Conservation (phyloP, 2,888 invertebrate genomes). For the Caenorhabditis doughertyi region DNA sequence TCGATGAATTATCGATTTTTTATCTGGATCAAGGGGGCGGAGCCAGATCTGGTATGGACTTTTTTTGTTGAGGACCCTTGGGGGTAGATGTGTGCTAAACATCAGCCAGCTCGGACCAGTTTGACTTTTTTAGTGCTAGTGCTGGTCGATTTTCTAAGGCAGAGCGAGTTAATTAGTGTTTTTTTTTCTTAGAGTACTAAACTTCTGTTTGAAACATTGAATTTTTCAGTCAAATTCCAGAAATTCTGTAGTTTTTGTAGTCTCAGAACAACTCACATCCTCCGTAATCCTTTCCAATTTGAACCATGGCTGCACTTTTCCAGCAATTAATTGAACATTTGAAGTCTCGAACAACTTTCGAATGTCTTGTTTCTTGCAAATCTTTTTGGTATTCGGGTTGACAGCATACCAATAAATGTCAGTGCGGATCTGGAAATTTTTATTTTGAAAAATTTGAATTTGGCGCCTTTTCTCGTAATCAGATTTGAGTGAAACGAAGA, state of each 20-base stretch:
- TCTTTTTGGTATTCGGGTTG: slow-evolving; percentile 78
- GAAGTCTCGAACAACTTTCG: slow-evolving; percentile 78
- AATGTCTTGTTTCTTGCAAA: slow-evolving; percentile 81
- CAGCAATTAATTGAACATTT: slow-evolving; percentile 77
- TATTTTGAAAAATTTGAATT: neutral
- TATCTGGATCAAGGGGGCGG: too few relatives aligned
- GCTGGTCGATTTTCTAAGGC: too few relatives aligned
- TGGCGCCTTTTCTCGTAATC: too few relatives aligned
- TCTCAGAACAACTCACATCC: slow-evolving; percentile 51
- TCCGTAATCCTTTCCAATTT: slow-evolving; percentile 72
- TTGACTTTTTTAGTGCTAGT: too few relatives aligned
- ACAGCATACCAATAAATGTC: slow-evolving; percentile 81
- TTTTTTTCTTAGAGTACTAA: too few relatives aligned
- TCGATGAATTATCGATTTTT: too few relatives aligned
- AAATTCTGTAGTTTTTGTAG: neutral
- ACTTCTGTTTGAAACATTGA: neutral
- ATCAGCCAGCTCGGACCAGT: too few relatives aligned
- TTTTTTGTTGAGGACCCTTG: too few relatives aligned
- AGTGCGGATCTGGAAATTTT: slow-evolving; percentile 64
- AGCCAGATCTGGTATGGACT: too few relatives aligned
- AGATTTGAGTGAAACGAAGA: too few relatives aligned
- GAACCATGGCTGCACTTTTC: slow-evolving; percentile 82
- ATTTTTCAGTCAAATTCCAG: neutral
- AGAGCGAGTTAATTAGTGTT: too few relatives aligned
- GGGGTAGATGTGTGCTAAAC: too few relatives aligned